Base-by-base conservation (phyloP, 2,888 invertebrate species). In the Cistogaster globosa region DNA sequence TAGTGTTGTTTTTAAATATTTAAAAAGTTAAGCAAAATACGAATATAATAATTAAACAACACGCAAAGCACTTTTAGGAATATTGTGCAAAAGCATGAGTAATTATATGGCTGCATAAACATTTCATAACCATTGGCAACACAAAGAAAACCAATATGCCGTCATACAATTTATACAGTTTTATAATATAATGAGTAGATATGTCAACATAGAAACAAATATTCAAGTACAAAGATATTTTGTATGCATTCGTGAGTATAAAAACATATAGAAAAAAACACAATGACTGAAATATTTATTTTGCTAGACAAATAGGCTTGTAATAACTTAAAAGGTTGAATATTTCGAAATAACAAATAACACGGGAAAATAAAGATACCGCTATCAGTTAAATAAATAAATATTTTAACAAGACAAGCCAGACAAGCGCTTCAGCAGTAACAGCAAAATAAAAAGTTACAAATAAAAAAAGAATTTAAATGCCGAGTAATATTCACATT, bases 21-120 rank as follows among this genome's bases (percentile, higher is more conserved):
- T 26, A 26, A 26, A 26, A 26, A 26, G 26, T 26, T 2, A 2
- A 2, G 4, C 26, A 26, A 26, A 26, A 1, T 26, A 26, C 1
- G 26, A 26, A 26, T 26, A 26, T 26, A 26, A 26, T 26, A 26
- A 26, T 26, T 26, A 26, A 26, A 26, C 1, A 26, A 26, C 14
- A 45, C 45, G 16, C 16, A 45, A 32, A 38, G 18, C 6, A 36
- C 6, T 3, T 51, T 38, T 12, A 42, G 38, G 62, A 1, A 7
- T 57, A 79, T 51, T 63, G 65, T 67, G 38, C 55, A 72, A 58
- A 65, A 51, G 32, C 38, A 80, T 72, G 65, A 72, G 72, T 72
- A 42, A 72, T 80, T 80, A 72, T 72, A 80, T 80, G 79, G 79
- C 72, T 80, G 79, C 79, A 80, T 80, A 80, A 80, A 51, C 72